phyloP scores from a whole-genome alignment of 2,113 vertebrate genomes.

The Microtus montanus region DNA sequence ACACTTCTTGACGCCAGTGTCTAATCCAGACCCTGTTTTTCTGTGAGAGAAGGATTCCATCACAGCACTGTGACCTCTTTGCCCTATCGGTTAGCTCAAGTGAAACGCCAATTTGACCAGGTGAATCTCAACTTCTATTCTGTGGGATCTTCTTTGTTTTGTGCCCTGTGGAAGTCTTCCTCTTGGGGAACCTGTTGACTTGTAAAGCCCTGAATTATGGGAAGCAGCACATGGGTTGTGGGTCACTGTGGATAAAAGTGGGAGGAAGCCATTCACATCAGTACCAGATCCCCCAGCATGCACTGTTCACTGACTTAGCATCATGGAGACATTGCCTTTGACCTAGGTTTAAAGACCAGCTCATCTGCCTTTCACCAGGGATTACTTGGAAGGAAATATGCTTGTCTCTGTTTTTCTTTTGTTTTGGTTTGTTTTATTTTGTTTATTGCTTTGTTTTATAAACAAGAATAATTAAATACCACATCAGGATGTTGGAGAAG shows the following conservation, averaged over 20 bases:
- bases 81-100: no score
- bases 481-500: neutral
- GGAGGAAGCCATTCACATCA: neutral
- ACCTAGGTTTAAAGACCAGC: neutral
- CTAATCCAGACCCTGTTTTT: neutral
- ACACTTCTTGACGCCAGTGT: neutral
- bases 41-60: neutral
- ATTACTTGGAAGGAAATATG: neutral
- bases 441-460: slow-evolving; percentile 47
- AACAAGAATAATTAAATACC: neutral
- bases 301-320: neutral
- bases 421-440: neutral
- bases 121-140: neutral
- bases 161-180: neutral
- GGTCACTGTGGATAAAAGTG: neutral
- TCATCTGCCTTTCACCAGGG: neutral
- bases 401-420: neutral
- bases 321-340: neutral
- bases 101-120: neutral
- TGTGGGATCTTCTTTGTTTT: no score
- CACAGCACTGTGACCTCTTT: neutral
- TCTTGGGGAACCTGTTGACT: neutral
- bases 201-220: neutral
- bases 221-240: neutral
- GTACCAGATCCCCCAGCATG: neutral